Conservation (phyloP, 2,113 vertebrate species). For the Leptodactylus fuscus region DNA sequence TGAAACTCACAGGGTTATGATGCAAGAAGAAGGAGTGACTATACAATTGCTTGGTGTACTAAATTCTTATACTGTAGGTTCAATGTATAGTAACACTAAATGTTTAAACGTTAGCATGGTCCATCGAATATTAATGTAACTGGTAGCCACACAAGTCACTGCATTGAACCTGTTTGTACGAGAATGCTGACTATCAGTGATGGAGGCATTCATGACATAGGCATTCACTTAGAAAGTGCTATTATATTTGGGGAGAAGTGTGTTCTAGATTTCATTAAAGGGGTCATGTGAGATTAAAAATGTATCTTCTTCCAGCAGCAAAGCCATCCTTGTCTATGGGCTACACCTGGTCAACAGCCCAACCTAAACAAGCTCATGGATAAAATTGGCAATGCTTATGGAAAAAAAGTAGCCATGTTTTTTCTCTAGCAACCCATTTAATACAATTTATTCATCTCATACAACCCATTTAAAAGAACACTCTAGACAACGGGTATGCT, state of each 20-base stretch:
- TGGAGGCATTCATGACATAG: background rate
- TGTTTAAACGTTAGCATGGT: background rate
- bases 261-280: too few species aligned
- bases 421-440: too few species aligned
- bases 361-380: too few species aligned
- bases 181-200: background rate
- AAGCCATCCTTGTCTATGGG: too few species aligned
- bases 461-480: background rate
- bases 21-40: too few species aligned
- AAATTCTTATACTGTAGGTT: too few species aligned
- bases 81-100: background rate
- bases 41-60: background rate
- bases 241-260: background rate
- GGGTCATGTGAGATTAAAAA: too few species aligned
- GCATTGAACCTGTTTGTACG: background rate
- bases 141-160: background rate
- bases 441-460: background rate
- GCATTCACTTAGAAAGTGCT: slow-evolving; percentile 7
- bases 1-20: too few species aligned
- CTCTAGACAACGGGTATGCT: background rate
- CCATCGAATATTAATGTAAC: background rate
- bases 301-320: too few species aligned
- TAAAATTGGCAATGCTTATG: too few species aligned
- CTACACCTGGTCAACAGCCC: too few species aligned
- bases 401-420: too few species aligned